phyloP scores from a whole-genome alignment of 2,797 vertebrate genomes.

The Tauraco hartlaubi region DNA sequence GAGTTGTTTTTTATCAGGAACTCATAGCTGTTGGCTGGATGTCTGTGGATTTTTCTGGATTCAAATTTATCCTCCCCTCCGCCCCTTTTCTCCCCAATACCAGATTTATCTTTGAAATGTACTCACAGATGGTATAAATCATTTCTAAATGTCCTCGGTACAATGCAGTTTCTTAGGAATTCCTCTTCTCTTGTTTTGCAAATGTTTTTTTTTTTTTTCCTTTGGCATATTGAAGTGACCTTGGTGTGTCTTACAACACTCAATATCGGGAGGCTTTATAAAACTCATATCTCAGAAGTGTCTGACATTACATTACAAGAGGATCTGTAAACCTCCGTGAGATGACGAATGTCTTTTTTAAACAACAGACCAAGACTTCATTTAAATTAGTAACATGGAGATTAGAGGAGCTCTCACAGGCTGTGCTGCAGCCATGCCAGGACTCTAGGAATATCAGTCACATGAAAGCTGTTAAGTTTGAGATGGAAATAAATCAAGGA shows the following conservation, averaged over 20 bases:
- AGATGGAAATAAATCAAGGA: conserved; percentile 88
- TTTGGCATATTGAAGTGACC: conserved; percentile 79
- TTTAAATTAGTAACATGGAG: conserved; percentile 91
- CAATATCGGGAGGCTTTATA: conserved; percentile 79
- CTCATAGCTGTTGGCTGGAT: conserved; percentile 73
- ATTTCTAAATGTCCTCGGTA: conserved; percentile 50
- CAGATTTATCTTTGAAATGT: conserved; percentile 72
- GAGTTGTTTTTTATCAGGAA: conserved; percentile 75
- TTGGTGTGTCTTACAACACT: conserved; percentile 84
- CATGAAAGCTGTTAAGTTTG: conserved; percentile 89
- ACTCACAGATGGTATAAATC: conserved; percentile 71
- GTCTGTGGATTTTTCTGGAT: conserved; percentile 74
- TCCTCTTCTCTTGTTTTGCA: conserved; percentile 73
- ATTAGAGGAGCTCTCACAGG: conserved; percentile 84
- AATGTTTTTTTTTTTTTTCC: conserved; percentile 46
- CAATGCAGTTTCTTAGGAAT: conserved; percentile 72
- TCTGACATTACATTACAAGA: conserved; percentile 87
- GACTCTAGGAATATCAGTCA: conserved; percentile 91
- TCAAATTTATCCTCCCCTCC: conserved; percentile 48
- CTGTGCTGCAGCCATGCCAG: conserved; percentile 81
- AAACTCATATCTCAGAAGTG: conserved; percentile 86
- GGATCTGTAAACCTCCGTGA: conserved; percentile 83
- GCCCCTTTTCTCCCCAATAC: neutral
- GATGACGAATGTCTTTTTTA: conserved; percentile 90
- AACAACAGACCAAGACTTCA: conserved; percentile 90